Percentiles rank a stretch among this genome's conserved stretches.
phyloP scores from a whole-genome alignment of 2,888 invertebrate genomes.

The Hoplodrina ambigua region DNA sequence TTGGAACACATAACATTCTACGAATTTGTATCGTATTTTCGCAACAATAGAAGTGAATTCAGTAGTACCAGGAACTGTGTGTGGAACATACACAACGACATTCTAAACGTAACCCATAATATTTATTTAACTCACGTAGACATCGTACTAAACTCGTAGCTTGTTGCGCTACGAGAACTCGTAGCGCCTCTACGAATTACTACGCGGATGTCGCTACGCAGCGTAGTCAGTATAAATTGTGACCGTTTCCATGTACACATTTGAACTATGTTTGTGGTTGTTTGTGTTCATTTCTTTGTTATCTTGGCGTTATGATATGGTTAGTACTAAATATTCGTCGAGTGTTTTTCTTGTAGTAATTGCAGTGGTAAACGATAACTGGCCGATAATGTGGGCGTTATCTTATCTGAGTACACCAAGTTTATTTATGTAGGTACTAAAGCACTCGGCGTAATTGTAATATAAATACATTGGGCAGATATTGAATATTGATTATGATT shows the following conservation, averaged over 20 bases:
- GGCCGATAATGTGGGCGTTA: conserved; percentile 53
- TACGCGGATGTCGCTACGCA: conserved; percentile 47
- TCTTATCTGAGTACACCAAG: conserved; percentile 51
- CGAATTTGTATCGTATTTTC: neutral
- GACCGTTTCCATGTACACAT: conserved; percentile 24
- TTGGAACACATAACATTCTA: neutral
- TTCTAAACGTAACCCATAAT: conserved; percentile 13
- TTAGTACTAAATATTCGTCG: conserved; percentile 43
- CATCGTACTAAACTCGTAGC: conserved; percentile 36
- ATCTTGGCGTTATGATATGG: conserved; percentile 35
- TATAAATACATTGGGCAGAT: conserved; percentile 42
- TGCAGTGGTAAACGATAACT: conserved; percentile 59
- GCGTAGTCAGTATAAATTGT: conserved; percentile 27
- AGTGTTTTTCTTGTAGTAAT: conserved; percentile 73
- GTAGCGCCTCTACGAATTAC: conserved; percentile 60
- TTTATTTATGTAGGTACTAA: conserved; percentile 53
- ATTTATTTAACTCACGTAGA: conserved; percentile 39
- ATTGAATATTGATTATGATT: conserved; percentile 41
- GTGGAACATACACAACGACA: neutral
- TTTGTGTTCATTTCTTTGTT: conserved; percentile 31
- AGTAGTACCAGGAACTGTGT: neutral
- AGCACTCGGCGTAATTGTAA: conserved; percentile 55
- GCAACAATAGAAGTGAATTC: neutral
- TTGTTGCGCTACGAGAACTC: conserved; percentile 58
- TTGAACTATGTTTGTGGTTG: conserved; percentile 28